phyloP scores from a whole-genome alignment of 2,888 invertebrate genomes.

The Chesias legatella region DNA sequence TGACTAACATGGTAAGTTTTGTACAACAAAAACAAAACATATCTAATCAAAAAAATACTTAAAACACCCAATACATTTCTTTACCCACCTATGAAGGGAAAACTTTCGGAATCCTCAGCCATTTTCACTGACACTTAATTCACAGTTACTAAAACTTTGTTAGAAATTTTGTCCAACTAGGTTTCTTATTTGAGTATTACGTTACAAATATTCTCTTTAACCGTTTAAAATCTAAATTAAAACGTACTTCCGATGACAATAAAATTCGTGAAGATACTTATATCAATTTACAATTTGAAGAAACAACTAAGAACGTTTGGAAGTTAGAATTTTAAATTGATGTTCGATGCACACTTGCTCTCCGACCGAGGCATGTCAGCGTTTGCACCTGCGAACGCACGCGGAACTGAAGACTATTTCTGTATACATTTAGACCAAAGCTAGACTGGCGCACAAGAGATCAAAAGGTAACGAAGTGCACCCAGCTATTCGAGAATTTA shows the following conservation, averaged over 20 bases:
- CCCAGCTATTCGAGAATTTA: slow-evolving; percentile 34
- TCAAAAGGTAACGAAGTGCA: slow-evolving; percentile 62
- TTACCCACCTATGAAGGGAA: slow-evolving; percentile 5
- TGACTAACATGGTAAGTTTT: too few relatives aligned
- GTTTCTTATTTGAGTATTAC: too few relatives aligned
- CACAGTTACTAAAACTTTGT: neutral
- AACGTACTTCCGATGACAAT: too few relatives aligned
- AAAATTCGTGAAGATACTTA: neutral
- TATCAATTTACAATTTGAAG: neutral
- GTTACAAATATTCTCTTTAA: too few relatives aligned
- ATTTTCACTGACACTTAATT: slow-evolving; percentile 2
- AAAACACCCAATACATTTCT: too few relatives aligned
- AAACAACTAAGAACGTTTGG: neutral
- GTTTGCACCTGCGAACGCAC: slow-evolving; percentile 69
- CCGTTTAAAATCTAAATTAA: too few relatives aligned
- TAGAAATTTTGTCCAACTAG: too few relatives aligned
- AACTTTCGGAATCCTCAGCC: slow-evolving; percentile 7
- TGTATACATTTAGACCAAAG: slow-evolving; percentile 69
- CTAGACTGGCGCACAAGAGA: slow-evolving; percentile 63
- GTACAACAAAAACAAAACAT: too few relatives aligned
- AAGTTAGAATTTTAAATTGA: neutral
- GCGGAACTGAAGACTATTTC: slow-evolving; percentile 73
- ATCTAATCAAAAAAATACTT: too few relatives aligned
- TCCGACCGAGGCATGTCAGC: slow-evolving; percentile 42
- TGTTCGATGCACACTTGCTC: slow-evolving; percentile 27